These are phyloP conservation scores for Drosophila rubida DNA, from an alignment of 2,888 invertebrate genomes.

Conservation along the genomic window DNA sequence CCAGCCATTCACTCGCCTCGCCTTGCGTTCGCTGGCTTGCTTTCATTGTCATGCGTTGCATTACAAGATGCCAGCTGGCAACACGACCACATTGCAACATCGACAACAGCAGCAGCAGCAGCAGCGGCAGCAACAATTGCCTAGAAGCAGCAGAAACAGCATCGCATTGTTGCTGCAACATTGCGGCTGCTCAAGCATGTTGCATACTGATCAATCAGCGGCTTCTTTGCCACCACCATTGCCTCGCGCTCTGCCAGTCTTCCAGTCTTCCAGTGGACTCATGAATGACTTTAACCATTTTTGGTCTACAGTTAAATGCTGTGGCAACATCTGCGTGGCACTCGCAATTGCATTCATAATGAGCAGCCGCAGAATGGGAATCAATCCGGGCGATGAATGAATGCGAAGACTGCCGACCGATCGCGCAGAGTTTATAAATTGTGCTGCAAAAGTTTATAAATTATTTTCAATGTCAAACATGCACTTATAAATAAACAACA, in stretches of 20 bases:
- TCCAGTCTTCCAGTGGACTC: slow-evolving; percentile 32
- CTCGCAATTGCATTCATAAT: slow-evolving; percentile 75
- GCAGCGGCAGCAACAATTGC: slow-evolving; percentile 66
- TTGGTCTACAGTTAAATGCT: slow-evolving; percentile 80
- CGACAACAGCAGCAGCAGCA: slow-evolving; percentile 21
- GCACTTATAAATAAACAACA: slow-evolving; percentile 76
- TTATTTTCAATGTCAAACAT: slow-evolving; percentile 83
- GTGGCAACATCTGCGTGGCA: slow-evolving; percentile 67
- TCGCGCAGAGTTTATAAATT: slow-evolving; percentile 65
- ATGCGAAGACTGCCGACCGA: slow-evolving; percentile 11
- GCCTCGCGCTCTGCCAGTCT: neutral
- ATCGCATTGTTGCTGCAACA: slow-evolving; percentile 69
- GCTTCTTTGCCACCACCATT: slow-evolving; percentile 52
- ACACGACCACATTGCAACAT: slow-evolving; percentile 49
- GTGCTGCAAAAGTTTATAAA: slow-evolving; percentile 76
- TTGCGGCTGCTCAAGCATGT: slow-evolving; percentile 74
- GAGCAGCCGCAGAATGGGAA: slow-evolving; percentile 56
- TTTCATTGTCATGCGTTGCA: slow-evolving; percentile 83
- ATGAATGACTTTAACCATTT: slow-evolving; percentile 82
- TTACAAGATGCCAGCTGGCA: slow-evolving; percentile 83
- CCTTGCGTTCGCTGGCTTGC: no score
- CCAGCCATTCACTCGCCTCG: slow-evolving; percentile 26
- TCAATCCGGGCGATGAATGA: slow-evolving; percentile 56
- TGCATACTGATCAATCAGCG: slow-evolving; percentile 83
- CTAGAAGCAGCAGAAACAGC: slow-evolving; percentile 54